Evolutionary conservation across 2,113 vertebrate species (phyloP).

Genomic region (Vidua macroura): DNA sequence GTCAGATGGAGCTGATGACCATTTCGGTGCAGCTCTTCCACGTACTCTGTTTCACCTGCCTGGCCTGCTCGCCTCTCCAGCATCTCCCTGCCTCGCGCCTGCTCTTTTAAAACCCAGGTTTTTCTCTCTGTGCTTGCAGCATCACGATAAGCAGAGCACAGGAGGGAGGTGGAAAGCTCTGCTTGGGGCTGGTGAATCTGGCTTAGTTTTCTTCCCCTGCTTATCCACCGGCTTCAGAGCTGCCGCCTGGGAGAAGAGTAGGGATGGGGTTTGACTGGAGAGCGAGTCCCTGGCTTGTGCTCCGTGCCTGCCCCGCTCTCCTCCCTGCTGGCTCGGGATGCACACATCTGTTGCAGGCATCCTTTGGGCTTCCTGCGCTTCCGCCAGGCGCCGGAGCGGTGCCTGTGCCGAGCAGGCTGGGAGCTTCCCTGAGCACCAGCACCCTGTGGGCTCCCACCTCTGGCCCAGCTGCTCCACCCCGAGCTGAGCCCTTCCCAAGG

Average conservation of each 20-base stretch:
- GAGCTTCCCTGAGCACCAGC: neutral
- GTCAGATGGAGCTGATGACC: neutral
- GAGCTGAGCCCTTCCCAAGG: neutral
- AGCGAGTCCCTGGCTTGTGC: neutral
- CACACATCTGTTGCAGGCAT: neutral
- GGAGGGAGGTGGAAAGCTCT: neutral
- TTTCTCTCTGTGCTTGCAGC: neutral
- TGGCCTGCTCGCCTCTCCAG: neutral
- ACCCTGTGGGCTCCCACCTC: neutral
- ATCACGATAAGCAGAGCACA: neutral
- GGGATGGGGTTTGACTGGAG: neutral
- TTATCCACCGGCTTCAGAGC: accelerated
- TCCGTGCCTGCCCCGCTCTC: neutral
- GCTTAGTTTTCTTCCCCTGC: neutral
- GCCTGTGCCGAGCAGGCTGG: neutral
- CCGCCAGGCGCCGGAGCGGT: neutral
- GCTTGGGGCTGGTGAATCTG: accelerated
- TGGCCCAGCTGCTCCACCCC: neutral
- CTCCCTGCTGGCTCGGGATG: neutral
- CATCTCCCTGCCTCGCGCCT: neutral
- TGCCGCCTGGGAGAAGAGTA: neutral
- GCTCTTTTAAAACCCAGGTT: neutral
- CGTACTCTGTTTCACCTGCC: neutral
- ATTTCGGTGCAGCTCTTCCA: neutral
- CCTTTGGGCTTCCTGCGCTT: neutral